A percentile compares a stretch with the other conserved stretches of the same genome.
phyloP scores from a whole-genome alignment of 2,113 vertebrate genomes.

The Lontra canadensis region DNA sequence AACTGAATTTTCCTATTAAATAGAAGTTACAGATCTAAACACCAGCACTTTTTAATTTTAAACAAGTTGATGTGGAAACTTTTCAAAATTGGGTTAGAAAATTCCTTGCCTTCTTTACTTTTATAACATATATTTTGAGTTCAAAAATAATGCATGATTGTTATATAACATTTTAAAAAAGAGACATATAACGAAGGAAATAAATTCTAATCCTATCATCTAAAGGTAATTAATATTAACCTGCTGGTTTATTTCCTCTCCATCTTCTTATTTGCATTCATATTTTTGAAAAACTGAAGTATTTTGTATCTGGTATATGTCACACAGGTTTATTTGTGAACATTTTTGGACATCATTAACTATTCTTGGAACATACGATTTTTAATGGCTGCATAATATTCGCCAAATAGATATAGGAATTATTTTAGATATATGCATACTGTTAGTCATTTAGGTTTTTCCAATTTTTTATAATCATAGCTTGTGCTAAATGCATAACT shows the following conservation, averaged over 20 bases:
- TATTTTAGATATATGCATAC: neutral
- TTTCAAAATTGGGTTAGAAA: conserved; percentile 48
- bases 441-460: neutral
- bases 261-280: neutral
- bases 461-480: neutral
- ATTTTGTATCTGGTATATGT: neutral
- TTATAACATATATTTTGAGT: conserved; percentile 47
- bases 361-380: neutral
- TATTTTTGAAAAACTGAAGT: conserved; percentile 6
- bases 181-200: conserved; percentile 10
- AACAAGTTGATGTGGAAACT: conserved; percentile 47
- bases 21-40: conserved; percentile 54
- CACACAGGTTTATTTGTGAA: neutral
- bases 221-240: neutral
- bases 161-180: conserved; percentile 56
- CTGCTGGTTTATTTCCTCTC: neutral
- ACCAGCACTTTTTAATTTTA: conserved; percentile 50
- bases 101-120: conserved; percentile 6
- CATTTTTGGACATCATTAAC: neutral
- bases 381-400: conserved; percentile 42
- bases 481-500: neutral
- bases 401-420: neutral
- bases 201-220: neutral
- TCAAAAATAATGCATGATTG: conserved; percentile 48
- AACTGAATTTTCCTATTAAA: conserved; percentile 62